Base-by-base conservation (phyloP, 2,113 vertebrate genomes). In the Bagarius yarrelli region DNA sequence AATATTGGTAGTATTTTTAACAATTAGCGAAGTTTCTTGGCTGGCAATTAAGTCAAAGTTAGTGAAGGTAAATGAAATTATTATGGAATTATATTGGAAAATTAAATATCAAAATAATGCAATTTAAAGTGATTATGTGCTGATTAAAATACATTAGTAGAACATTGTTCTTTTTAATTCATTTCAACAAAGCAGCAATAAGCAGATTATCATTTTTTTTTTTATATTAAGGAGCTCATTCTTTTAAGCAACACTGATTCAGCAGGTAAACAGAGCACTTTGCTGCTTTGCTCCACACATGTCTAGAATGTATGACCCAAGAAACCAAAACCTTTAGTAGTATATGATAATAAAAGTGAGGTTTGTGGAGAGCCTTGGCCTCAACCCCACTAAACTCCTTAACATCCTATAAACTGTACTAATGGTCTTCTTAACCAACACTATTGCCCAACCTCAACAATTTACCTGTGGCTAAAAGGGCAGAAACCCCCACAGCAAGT, bases 1-100 rank as follows among this genome's bases (percentile, higher is more conserved):
- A 70, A 70, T 50, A 52, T 52, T 19, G 69, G 69, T 47, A 30
- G n/a, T 30, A 52, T 71, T 50, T 71, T 52, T 30, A 71, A 71
- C 25, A 21, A 16, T 53, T 71, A 70, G 14, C 23, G 16, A 47
- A 47, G 69, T 27, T 71, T 71, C 69, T 52, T 71, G 47, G 16
- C 34, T 30, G 47, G 69, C 6, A 4, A 25, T 1, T 44, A 44
- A 44, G 25, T 1, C 14, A 44, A 44, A 14, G 3, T 71, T 47
- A 71, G 25, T 19, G 47, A 71, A 27, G 16, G 27, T 16, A 52
- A 18, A 52, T 71, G 6, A 4, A 72, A 72, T 53, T 72, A 27
- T 71, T 50, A 30, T 30, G 13, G 14, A 47, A 25, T 21, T 25
- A 44, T n/a, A 40, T 47, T 1, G 15, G n/a, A 14, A 25, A 44